Conservation (phyloP, 1,140 invertebrate genomes). For the Cataglyphis hispanica region DNA sequence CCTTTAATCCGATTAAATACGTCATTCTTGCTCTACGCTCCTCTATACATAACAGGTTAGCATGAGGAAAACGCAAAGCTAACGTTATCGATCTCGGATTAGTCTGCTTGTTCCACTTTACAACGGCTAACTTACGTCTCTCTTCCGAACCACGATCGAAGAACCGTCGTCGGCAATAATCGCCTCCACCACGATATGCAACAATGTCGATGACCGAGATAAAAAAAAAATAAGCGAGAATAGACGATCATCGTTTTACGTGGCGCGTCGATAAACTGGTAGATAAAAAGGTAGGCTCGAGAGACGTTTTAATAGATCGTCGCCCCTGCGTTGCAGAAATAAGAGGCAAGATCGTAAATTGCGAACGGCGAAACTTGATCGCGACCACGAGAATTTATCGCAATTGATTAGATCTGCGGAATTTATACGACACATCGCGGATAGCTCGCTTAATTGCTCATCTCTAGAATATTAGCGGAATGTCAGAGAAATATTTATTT, state of each 20-base stretch:
- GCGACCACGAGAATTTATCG: neutral
- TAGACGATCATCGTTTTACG: constrained; percentile 11
- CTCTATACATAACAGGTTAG: constrained; percentile 3
- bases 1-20: constrained; percentile 62
- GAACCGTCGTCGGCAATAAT: constrained; percentile 36
- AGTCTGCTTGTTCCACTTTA: constrained; percentile 4
- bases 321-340: neutral
- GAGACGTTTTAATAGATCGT: constrained; percentile 43
- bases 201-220: constrained; percentile 52
- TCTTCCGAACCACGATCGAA: constrained; percentile 15
- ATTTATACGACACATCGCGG: neutral
- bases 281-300: constrained; percentile 34
- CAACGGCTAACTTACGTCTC: constrained; percentile 18
- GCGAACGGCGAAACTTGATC: constrained; percentile 1
- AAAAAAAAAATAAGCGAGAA: constrained; percentile 49
- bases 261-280: constrained; percentile 39
- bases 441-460: neutral
- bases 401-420: neutral
- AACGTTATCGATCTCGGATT: constrained; percentile 49
- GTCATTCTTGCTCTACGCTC: constrained; percentile 37
- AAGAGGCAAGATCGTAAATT: constrained; percentile 32
- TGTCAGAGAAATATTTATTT: neutral
- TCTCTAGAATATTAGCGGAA: neutral
- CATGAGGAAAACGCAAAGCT: neutral
- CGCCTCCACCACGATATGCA: constrained; percentile 7